phyloP scores from a whole-genome alignment of 2,113 vertebrate genomes.

The Cebidichthys violaceus region DNA sequence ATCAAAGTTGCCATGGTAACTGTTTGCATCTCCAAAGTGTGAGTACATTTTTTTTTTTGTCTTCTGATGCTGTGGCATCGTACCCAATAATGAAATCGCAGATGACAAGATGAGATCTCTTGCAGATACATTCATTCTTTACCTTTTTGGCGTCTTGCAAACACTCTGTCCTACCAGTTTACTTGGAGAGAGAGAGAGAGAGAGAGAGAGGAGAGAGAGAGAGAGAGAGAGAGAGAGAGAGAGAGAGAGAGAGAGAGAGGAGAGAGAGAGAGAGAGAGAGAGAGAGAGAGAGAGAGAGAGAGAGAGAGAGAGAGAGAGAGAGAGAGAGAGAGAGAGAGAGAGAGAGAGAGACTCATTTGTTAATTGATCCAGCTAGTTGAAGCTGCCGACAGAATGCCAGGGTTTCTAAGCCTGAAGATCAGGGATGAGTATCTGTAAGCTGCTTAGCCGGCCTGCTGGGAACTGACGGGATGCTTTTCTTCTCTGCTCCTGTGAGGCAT shows the following conservation, averaged over 20 bases:
- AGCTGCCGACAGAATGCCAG: conserved; percentile 63
- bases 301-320: neutral
- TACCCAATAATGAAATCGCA: conserved; percentile 50
- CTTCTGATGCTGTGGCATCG: conserved; percentile 26
- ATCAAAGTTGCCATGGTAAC: conserved; percentile 77
- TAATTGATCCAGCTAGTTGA: conserved; percentile 79
- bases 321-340: neutral
- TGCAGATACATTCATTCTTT: conserved; percentile 52
- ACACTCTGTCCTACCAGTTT: conserved; percentile 5
- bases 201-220: too few relatives aligned
- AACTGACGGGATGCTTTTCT: conserved; percentile 61
- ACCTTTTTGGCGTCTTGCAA: conserved; percentile 21
- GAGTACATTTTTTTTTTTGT: neutral
- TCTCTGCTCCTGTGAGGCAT: conserved; percentile 48
- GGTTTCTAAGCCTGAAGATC: conserved; percentile 75
- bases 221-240: neutral
- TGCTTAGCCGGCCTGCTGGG: conserved; percentile 77
- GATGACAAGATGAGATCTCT: conserved; percentile 37
- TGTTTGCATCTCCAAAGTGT: conserved; percentile 70
- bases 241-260: too few relatives aligned
- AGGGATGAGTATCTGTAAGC: conserved; percentile 82
- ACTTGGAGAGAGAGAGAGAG: neutral
- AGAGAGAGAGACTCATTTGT: conserved; percentile 59
- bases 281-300: neutral
- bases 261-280: neutral